phyloP scores from a whole-genome alignment of 2,888 invertebrate genomes.

The Helicoverpa assulta region DNA sequence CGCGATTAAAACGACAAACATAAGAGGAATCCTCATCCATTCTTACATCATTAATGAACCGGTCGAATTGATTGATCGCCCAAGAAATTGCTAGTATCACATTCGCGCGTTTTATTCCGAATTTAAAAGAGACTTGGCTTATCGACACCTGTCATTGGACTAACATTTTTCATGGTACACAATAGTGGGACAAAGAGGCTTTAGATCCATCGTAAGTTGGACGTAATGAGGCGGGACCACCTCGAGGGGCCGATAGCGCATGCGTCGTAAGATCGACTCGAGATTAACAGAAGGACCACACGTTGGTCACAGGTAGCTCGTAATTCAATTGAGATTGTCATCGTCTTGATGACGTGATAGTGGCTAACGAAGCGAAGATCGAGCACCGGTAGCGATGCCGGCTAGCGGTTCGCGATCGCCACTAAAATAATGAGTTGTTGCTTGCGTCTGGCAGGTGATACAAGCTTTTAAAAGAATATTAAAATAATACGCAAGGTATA shows the following conservation, averaged over 20 bases:
- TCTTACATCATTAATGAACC: constrained; percentile 73
- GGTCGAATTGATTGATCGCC: constrained; percentile 80
- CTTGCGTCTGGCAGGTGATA: constrained; percentile 54
- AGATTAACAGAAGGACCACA: constrained; percentile 89
- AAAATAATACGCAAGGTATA: constrained; percentile 31
- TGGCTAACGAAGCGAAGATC: constrained; percentile 87
- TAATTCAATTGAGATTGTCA: constrained; percentile 90
- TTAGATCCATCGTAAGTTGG: constrained; percentile 77
- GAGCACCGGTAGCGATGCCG: constrained; percentile 79
- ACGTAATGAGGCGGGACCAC: constrained; percentile 89
- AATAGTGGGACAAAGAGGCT: constrained; percentile 81
- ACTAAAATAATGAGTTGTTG: constrained; percentile 69
- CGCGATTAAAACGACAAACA: constrained; percentile 73
- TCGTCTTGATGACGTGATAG: constrained; percentile 88
- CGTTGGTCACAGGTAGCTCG: constrained; percentile 87
- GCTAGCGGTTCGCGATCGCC: constrained; percentile 77
- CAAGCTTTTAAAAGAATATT: constrained; percentile 58
- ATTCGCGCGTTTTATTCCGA: constrained; percentile 71
- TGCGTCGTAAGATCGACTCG: constrained; percentile 84
- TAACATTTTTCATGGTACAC: constrained; percentile 87
- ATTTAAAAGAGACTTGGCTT: constrained; percentile 73
- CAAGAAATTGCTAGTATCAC: constrained; percentile 76
- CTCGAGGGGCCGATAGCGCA: constrained; percentile 82
- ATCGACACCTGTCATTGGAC: constrained; percentile 86
- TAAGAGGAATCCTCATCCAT: constrained; percentile 68